A percentile compares a stretch with the other conserved stretches of the same genome.
Evolutionary conservation across 2,797 vertebrate genomes (phyloP).

Genomic region (Eupleurogrammus muticus): DNA sequence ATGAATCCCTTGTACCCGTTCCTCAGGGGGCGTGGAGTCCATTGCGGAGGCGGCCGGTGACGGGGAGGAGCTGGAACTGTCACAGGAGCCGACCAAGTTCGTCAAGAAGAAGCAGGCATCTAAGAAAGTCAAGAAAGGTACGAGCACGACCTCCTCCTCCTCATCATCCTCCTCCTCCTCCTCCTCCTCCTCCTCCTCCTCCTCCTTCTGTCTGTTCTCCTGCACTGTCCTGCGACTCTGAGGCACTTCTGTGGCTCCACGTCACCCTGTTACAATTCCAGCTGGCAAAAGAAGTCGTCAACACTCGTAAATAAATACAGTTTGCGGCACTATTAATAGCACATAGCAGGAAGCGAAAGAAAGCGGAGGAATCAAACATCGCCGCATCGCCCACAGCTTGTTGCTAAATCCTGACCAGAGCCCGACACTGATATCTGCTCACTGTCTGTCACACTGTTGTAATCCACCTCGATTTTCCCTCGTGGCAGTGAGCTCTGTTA

Average conservation of each 20-base stretch:
- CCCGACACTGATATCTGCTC: slow-evolving; percentile 52
- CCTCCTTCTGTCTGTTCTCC: not conserved
- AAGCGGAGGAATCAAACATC: slow-evolving; percentile 13
- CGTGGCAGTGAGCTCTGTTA: slow-evolving; percentile 15
- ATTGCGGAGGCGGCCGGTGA: slow-evolving; percentile 83
- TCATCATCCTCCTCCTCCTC: not conserved
- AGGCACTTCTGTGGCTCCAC: not conserved
- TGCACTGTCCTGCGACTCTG: not conserved
- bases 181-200: not conserved
- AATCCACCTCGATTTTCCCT: slow-evolving; percentile 40
- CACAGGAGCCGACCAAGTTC: slow-evolving; percentile 78
- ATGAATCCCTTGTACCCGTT: slow-evolving; percentile 16
- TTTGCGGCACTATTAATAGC: too few species aligned
- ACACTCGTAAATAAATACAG: too few species aligned
- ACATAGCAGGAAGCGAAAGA: too few species aligned
- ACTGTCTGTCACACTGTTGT: slow-evolving; percentile 50
- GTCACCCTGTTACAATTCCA: slow-evolving; percentile 37
- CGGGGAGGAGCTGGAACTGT: slow-evolving; percentile 79
- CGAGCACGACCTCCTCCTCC: slow-evolving; percentile 65
- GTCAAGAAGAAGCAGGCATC: slow-evolving; percentile 77
- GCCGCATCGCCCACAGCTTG: slow-evolving; percentile 33
- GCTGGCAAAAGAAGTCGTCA: too few species aligned
- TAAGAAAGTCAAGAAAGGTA: slow-evolving; percentile 81
- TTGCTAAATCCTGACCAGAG: slow-evolving; percentile 38
- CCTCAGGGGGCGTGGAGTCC: slow-evolving; percentile 75